Evolutionary conservation across 2,797 vertebrate genomes (phyloP), one percentile per base, ranked within the genome.

Genomic region (Tenualosa ilisha): DNA sequence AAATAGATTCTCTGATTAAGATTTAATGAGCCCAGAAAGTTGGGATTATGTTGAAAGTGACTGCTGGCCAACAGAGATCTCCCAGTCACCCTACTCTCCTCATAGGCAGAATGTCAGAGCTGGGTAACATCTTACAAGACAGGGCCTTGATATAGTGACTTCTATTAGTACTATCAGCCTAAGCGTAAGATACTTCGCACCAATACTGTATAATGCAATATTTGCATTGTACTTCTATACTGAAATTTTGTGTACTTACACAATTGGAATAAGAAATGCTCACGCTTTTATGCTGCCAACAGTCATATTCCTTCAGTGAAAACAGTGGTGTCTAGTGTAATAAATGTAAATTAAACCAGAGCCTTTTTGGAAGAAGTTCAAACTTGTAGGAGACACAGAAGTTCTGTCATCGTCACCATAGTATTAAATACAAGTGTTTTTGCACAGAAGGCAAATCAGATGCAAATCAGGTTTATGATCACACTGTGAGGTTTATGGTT

Each of bases 1-100:
- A 96, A 96, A 96, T 96, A 96, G 95, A 94, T 94, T 95, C 95
- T 94, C 93, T 94, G 94, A 96, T 96, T 94, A 96, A 96, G 92
- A 93, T 94, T 95, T 96, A 96, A 96, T 96, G 95, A 96, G 94
- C 94, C 94, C 87, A 92, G 94, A 94, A 93, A 93, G 94, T 91
- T 90, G 91, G 93, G 92, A 95, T 92, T 89, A 88, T 91, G 94
- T 90, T 93, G 92, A 94, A 94, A 93, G 90, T 92, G 92, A 94
- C 92, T 95, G 93, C 91, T 93, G 90, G 90, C 84, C 86, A 90
- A 89, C 20, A 88, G 89, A 83, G 31, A 72, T 72, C 65, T 20
- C 31, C 31, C 13, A 11, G 65, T 31, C 65, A 72, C 37, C 40
- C 72, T 22, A 12, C 72, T 46, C 72, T 46, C 6, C 15, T 7